Conservation (phyloP, 2,888 invertebrate genomes). For the Nymphalis polychloros region DNA sequence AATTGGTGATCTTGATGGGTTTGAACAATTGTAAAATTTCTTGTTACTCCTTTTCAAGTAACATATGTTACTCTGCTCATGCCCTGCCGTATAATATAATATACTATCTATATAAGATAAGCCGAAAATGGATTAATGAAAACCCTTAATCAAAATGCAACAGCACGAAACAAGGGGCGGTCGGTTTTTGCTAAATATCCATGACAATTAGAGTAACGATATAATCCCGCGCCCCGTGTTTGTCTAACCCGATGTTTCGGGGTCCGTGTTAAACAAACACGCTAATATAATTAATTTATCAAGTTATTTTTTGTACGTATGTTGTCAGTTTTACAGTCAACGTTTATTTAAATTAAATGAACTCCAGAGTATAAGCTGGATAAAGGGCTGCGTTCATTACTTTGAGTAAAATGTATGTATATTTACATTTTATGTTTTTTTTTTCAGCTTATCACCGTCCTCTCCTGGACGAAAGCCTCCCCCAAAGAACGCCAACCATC, state of each 20-base stretch:
- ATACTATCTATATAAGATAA: background rate
- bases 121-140: conserved; percentile 47
- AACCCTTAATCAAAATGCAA: conserved; percentile 68
- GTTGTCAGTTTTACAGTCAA: conserved; percentile 12
- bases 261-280: conserved; percentile 43
- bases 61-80: background rate
- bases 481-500: no score
- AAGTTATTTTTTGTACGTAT: conserved; percentile 4
- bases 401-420: no score
- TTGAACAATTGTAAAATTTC: background rate
- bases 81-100: background rate
- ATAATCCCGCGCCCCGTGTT: conserved; percentile 69
- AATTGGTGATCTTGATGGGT: no score
- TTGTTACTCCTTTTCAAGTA: background rate
- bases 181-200: conserved; percentile 63
- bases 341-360: conserved; percentile 8
- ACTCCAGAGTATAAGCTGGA: background rate
- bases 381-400: no score
- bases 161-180: conserved; percentile 65
- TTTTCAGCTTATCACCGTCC: no score
- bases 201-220: conserved; percentile 75
- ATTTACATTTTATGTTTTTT: no score
- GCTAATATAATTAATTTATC: conserved; percentile 27
- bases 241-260: conserved; percentile 36
- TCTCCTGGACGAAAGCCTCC: no score